Percentiles rank a stretch among this genome's conserved stretches.
These are phyloP conservation scores for Tachysurus vachellii DNA, from an alignment of 2,113 vertebrate species.

Conservation along the genomic window DNA sequence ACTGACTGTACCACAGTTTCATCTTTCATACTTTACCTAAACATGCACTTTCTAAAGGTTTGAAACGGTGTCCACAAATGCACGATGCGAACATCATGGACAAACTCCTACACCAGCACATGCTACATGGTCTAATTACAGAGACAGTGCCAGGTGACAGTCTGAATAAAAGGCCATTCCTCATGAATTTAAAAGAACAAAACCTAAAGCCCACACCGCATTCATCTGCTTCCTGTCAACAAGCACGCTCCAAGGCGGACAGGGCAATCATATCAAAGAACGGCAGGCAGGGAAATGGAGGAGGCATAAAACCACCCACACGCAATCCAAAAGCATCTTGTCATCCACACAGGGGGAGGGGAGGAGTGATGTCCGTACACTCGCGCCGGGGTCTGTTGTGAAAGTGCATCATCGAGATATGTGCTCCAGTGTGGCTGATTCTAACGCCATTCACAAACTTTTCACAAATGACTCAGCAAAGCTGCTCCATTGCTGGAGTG, in stretches of 20 bases:
- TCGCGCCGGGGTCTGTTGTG: constrained; percentile 6
- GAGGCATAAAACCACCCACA: constrained; percentile 59
- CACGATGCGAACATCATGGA: background rate
- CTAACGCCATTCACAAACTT: constrained; percentile 35
- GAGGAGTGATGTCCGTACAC: background rate
- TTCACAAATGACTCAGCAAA: constrained; percentile 32
- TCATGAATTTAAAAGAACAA: constrained; percentile 45
- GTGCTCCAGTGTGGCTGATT: background rate
- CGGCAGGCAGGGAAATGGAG: constrained; percentile 53
- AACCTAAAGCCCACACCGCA: constrained; percentile 41
- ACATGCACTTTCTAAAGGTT: background rate
- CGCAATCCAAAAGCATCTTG: constrained; percentile 58
- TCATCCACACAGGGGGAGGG: constrained; percentile 47
- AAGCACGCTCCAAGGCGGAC: constrained; percentile 38
- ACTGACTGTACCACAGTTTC: too few species aligned
- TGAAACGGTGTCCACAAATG: background rate
- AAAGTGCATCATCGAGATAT: constrained; percentile 26
- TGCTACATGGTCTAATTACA: constrained; percentile 43
- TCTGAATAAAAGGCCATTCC: constrained; percentile 37
- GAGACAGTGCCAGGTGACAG: constrained; percentile 42
- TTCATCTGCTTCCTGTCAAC: constrained; percentile 16
- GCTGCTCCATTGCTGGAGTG: background rate
- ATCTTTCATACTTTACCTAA: background rate
- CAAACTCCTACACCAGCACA: constrained; percentile 23
- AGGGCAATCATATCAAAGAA: constrained; percentile 45